Evolutionary conservation across 2,797 vertebrate species (phyloP), one percentile per base, ranked within the genome.

Genomic region (Manis javanica): DNA sequence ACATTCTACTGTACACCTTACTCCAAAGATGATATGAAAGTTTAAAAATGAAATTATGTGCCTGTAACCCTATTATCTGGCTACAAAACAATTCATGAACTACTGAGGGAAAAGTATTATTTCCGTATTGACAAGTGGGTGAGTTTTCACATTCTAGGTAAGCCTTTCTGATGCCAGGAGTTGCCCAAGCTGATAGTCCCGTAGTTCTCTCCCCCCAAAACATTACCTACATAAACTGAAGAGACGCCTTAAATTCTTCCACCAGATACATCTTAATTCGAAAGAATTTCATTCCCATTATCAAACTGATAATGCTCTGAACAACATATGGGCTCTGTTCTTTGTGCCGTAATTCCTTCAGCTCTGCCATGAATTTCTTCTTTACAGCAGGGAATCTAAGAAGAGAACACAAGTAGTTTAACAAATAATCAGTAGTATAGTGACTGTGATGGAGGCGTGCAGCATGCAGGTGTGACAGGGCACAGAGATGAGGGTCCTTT

Each of bases 221-320:
- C 71, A 63, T 98, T 98, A 99, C 99, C 99, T 99, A 99, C 99
- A 99, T 99, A 98, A 99, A 99, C 99, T 99, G 99, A 98, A 99
- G 99, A 94, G 99, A 99, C 42, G 99, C 99, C 98, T 99, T 99
- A 66, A 99, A 99, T 98, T 99, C 99, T 96, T 99, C 99, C 98
- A 99, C 99, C 0, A 99, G 99, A 98, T 99, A 99, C 99, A 99
- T 99, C 98, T 99, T 99, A 97, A 99, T 99, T 90, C 99, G 99
- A 97, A 99, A 99, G 98, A 99, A 99, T 98, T 99, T 99, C 98
- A 99, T 99, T 66, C 99, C 99, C 99, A 99, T 99, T 98, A 99
- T 99, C 96, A 99, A 99, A 98, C 99, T 99, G 99, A 99, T 99
- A 97, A 99, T 99, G 97, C 99, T 99, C 98, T 99, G 99, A 96